Conservation (phyloP, 2,797 vertebrate species). For the Podarcis lilfordi region DNA sequence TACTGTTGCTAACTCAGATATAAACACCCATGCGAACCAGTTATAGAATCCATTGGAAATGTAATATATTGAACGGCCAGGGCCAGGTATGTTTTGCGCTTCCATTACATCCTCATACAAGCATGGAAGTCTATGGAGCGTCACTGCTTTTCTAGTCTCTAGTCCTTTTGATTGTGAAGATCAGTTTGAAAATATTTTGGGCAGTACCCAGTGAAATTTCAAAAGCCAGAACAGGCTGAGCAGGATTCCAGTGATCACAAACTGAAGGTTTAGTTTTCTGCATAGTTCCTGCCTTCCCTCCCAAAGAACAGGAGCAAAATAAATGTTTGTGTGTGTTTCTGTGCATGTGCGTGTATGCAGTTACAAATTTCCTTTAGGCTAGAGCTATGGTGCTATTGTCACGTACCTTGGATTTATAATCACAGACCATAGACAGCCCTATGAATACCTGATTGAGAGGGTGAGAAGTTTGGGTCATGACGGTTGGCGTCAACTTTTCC, state of each 20-base stretch:
- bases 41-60: neutral
- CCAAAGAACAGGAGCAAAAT: neutral
- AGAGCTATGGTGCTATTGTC: neutral
- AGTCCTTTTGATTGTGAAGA: neutral
- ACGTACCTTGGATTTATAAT: neutral
- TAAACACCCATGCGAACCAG: neutral
- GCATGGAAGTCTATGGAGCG: neutral
- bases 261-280: too few species aligned
- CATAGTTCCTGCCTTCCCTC: neutral
- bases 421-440: neutral
- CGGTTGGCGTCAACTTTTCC: too few species aligned
- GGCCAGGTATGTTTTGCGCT: neutral
- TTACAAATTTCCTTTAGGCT: neutral
- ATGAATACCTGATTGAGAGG: neutral
- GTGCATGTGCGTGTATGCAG: neutral
- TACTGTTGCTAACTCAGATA: neutral
- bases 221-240: neutral
- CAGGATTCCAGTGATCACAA: neutral
- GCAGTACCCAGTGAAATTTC: neutral
- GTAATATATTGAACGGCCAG: neutral
- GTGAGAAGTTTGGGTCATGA: neutral
- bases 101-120: neutral
- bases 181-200: neutral
- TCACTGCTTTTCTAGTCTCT: neutral
- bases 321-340: neutral